These are phyloP conservation scores for Ptychoptera contaminata DNA, from an alignment of 2,888 invertebrate species.

Conservation along the genomic window DNA sequence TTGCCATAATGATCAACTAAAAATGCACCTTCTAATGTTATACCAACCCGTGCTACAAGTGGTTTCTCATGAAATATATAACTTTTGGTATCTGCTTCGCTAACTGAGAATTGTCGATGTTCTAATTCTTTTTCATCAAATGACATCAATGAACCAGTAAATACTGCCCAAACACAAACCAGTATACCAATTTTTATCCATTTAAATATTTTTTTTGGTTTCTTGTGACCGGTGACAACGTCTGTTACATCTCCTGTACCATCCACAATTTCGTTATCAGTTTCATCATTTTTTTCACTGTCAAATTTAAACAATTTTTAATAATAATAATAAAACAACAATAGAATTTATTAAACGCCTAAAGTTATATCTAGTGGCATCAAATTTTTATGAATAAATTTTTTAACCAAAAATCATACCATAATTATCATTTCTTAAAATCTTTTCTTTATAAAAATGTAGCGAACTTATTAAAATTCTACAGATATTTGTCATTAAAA, in stretches of 20 bases:
- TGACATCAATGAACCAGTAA: conserved; percentile 49
- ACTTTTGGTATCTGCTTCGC: neutral
- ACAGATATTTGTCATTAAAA: too few relatives aligned
- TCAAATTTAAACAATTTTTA: neutral
- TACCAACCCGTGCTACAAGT: conserved; percentile 31
- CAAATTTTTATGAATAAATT: too few relatives aligned
- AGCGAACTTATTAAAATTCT: too few relatives aligned
- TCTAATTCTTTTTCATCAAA: conserved; percentile 48
- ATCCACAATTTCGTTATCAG: neutral
- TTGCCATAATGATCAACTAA: conserved; percentile 37
- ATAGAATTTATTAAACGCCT: neutral
- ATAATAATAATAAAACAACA: neutral
- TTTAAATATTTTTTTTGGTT: conserved; percentile 6
- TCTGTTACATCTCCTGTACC: conserved; percentile 1
- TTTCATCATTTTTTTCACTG: neutral
- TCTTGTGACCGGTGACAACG: conserved; percentile 1
- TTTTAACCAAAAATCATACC: too few relatives aligned
- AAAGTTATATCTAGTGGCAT: too few relatives aligned
- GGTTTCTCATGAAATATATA: conserved; percentile 16
- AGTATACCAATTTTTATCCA: conserved; percentile 37
- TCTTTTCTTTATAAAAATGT: too few relatives aligned
- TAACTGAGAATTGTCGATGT: conserved; percentile 1
- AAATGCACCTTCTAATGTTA: conserved; percentile 43
- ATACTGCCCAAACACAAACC: conserved; percentile 46
- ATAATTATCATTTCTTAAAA: too few relatives aligned